Evolutionary conservation across 1,140 invertebrate genomes (phyloP).

Genomic region (Archegozetes longisetosus): DNA sequence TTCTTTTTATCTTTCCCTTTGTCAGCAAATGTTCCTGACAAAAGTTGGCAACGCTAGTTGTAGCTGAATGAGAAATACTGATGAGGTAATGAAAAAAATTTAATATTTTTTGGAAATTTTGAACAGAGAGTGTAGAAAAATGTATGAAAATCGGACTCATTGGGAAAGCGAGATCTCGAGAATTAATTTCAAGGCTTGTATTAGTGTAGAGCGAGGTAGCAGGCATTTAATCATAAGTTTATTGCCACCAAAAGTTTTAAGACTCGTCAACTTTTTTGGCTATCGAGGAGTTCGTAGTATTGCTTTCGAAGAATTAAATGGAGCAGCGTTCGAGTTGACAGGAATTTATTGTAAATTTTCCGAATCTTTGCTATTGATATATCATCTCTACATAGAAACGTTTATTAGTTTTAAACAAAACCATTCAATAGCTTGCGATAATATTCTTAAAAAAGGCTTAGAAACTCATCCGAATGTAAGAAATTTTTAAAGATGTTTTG

Average conservation of each 20-base stretch:
- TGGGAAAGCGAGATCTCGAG: neutral
- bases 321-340: neutral
- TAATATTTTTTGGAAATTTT: too few relatives aligned
- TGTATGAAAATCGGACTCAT: neutral
- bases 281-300: neutral
- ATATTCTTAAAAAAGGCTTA: neutral
- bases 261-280: neutral
- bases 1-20: too few relatives aligned
- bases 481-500: neutral
- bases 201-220: neutral
- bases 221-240: neutral
- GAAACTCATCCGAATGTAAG: neutral
- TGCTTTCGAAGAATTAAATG: neutral
- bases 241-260: neutral
- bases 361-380: neutral
- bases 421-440: neutral
- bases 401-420: neutral
- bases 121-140: neutral
- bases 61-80: too few relatives aligned
- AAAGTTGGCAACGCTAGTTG: too few relatives aligned
- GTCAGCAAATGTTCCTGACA: too few relatives aligned
- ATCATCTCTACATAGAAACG: neutral
- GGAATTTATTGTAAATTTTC: neutral
- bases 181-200: neutral
- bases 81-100: too few relatives aligned